Evolutionary conservation across 1,140 invertebrate species (phyloP).

Genomic region (Papilio xuthus): DNA sequence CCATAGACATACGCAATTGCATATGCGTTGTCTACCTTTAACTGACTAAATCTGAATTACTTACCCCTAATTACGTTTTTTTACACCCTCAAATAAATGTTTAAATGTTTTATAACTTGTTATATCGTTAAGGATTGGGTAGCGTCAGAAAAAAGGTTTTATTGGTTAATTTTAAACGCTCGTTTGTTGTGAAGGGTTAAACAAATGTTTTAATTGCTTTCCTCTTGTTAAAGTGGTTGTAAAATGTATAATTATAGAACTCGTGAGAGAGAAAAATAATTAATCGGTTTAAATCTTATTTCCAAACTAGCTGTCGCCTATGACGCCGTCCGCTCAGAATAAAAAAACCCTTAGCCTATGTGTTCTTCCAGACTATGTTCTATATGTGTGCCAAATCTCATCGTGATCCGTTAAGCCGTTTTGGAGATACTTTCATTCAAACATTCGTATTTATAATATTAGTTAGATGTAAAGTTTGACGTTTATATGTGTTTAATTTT

Average conservation of each 20-base stretch:
- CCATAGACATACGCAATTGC: too few species aligned
- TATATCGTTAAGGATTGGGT: background rate
- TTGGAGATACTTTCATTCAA: too few species aligned
- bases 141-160: background rate
- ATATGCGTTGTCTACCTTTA: too few species aligned
- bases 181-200: slow-evolving; percentile 3
- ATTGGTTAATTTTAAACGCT: slow-evolving; percentile 13
- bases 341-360: too few species aligned
- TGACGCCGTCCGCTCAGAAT: too few species aligned
- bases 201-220: slow-evolving; percentile 7
- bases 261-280: background rate
- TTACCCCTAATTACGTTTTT: background rate
- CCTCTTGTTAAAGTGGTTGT: background rate
- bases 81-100: background rate
- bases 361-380: too few species aligned
- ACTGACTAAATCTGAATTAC: too few species aligned
- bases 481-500: background rate
- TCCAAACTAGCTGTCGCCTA: too few species aligned
- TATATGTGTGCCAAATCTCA: too few species aligned
- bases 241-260: slow-evolving; percentile 1
- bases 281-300: background rate
- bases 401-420: too few species aligned
- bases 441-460: background rate
- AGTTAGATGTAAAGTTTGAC: background rate
- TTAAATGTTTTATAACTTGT: background rate